Percentiles rank a stretch among this genome's conserved stretches.
Evolutionary conservation across 2,113 vertebrate species (phyloP).

Genomic region (Herpetotheres cachinnans): DNA sequence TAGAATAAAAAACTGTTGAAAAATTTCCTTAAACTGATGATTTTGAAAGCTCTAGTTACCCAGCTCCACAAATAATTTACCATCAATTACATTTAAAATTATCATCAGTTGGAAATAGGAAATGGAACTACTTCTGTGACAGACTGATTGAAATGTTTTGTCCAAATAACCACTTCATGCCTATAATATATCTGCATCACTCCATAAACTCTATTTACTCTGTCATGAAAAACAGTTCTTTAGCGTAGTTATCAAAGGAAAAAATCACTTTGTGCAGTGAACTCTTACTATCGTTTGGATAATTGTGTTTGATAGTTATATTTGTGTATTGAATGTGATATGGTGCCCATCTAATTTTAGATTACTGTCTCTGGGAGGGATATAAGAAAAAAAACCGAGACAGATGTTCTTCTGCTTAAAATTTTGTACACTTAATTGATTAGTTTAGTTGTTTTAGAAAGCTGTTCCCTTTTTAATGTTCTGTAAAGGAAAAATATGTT

Average conservation of each 20-base stretch:
- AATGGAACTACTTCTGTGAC: neutral
- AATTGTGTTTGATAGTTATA: neutral
- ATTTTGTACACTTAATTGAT: neutral
- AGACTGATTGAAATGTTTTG: conserved; percentile 22
- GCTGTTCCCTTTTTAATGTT: neutral
- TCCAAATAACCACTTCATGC: neutral
- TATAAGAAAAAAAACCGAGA: neutral
- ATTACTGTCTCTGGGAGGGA: neutral
- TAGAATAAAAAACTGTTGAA: neutral
- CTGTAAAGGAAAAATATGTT: neutral
- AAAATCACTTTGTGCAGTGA: neutral
- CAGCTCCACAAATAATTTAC: neutral
- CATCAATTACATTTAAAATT: conserved; percentile 5
- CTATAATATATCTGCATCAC: neutral
- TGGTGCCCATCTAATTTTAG: neutral
- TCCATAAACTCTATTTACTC: neutral
- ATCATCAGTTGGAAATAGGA: neutral
- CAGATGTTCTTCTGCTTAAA: neutral
- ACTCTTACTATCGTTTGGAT: neutral
- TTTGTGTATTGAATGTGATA: neutral
- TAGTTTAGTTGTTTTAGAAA: neutral
- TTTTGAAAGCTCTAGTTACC: neutral
- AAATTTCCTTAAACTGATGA: neutral
- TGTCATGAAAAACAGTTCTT: neutral
- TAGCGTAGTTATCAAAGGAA: neutral